These are phyloP conservation scores for Zaprionus vittiger DNA, from an alignment of 1,140 invertebrate species.

Conservation along the genomic window DNA sequence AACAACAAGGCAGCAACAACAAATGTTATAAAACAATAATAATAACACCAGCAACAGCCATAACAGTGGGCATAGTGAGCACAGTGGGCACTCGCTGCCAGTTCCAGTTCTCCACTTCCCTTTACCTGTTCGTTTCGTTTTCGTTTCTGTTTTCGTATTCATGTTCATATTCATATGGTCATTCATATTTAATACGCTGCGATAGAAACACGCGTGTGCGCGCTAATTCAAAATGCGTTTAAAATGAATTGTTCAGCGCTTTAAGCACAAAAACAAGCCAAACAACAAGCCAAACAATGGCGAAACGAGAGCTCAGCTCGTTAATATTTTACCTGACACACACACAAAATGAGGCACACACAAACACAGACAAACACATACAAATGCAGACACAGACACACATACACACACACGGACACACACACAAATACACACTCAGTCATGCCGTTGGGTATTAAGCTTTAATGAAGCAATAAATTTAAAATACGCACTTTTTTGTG, in stretches of 20 bases:
- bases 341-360: slow-evolving; percentile 2
- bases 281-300: slow-evolving; percentile 37
- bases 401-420: slow-evolving; percentile 11
- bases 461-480: slow-evolving; percentile 83
- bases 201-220: slow-evolving; percentile 26
- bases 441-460: slow-evolving; percentile 70
- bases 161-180: slow-evolving; percentile 15
- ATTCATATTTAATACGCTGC: slow-evolving; percentile 14
- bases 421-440: slow-evolving; percentile 31
- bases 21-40: neutral
- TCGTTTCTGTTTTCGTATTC: neutral
- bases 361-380: slow-evolving; percentile 5
- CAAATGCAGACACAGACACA: slow-evolving; percentile 7
- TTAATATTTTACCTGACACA: slow-evolving; percentile 74
- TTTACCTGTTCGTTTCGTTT: neutral
- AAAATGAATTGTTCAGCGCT: slow-evolving; percentile 55
- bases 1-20: neutral
- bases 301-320: slow-evolving; percentile 46
- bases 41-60: neutral
- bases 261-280: slow-evolving; percentile 30
- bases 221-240: slow-evolving; percentile 53
- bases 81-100: neutral
- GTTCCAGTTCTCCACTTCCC: neutral
- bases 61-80: no score
- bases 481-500: slow-evolving; percentile 76